Conservation (phyloP, 2,113 vertebrate species). For the Mesembrinibis cayennensis region DNA sequence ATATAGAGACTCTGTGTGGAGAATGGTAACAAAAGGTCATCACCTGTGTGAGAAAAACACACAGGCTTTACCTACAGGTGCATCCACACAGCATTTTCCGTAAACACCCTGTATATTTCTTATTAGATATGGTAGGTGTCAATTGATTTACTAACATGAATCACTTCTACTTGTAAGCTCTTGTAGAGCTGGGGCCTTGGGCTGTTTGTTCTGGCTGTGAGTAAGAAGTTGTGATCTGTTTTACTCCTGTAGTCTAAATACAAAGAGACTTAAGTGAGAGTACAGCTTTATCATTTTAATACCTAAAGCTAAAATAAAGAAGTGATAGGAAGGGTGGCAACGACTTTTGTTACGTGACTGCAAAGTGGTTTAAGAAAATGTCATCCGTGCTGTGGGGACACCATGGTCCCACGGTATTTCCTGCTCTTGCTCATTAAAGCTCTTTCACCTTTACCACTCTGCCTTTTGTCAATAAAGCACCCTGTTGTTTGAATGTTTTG, state of each 20-base stretch:
- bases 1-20: background rate
- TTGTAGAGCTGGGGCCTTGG: background rate
- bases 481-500: slow-evolving; percentile 10
- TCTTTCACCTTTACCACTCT: background rate
- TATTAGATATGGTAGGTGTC: background rate
- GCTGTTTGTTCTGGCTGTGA: background rate
- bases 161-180: background rate
- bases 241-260: background rate
- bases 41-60: background rate
- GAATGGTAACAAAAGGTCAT: background rate
- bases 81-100: background rate
- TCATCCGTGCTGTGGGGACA: background rate
- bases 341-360: background rate
- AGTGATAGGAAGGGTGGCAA: background rate
- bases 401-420: background rate
- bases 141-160: background rate
- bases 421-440: background rate
- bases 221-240: background rate
- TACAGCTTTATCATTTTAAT: background rate
- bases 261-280: background rate
- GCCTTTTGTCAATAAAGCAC: background rate
- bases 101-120: background rate
- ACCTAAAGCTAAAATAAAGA: background rate
- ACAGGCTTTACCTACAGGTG: background rate
- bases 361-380: background rate